Percentiles rank a stretch among this genome's conserved stretches.
Evolutionary conservation across 2,888 invertebrate genomes (phyloP).

Genomic region (Apodemia hepburni): DNA sequence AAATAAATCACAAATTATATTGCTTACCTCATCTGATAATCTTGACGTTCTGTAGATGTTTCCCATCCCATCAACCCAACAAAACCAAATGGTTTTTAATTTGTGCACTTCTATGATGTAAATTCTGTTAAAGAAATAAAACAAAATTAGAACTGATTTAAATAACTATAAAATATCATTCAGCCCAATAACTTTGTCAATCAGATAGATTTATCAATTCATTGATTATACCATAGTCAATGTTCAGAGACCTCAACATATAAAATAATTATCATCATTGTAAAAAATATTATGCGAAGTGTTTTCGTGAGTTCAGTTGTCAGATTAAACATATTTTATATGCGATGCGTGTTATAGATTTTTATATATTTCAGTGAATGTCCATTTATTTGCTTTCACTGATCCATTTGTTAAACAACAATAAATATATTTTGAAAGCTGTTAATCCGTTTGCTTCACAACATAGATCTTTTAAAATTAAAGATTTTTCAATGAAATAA

Average conservation of each 20-base stretch:
- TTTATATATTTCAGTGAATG: too few relatives aligned
- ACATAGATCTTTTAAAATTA: too few relatives aligned
- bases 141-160: background rate
- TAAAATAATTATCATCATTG: conserved; percentile 52
- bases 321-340: too few relatives aligned
- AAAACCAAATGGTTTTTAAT: conserved; percentile 94
- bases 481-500: too few relatives aligned
- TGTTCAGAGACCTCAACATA: conserved; percentile 75
- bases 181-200: conserved; percentile 28
- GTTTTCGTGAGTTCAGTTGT: too few relatives aligned
- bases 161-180: background rate
- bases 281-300: conserved; percentile 15
- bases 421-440: too few relatives aligned
- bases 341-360: too few relatives aligned
- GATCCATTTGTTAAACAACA: too few relatives aligned
- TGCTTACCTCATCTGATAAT: conserved; percentile 86
- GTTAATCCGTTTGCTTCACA: too few relatives aligned
- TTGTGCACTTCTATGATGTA: conserved; percentile 87
- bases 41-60: conserved; percentile 94
- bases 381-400: too few relatives aligned
- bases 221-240: conserved; percentile 35
- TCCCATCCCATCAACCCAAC: conserved; percentile 96
- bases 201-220: conserved; percentile 59
- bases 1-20: too few relatives aligned
- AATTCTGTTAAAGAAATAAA: conserved; percentile 81